Base-by-base conservation (phyloP, 2,797 vertebrate species). In the Propithecus perrieri region DNA sequence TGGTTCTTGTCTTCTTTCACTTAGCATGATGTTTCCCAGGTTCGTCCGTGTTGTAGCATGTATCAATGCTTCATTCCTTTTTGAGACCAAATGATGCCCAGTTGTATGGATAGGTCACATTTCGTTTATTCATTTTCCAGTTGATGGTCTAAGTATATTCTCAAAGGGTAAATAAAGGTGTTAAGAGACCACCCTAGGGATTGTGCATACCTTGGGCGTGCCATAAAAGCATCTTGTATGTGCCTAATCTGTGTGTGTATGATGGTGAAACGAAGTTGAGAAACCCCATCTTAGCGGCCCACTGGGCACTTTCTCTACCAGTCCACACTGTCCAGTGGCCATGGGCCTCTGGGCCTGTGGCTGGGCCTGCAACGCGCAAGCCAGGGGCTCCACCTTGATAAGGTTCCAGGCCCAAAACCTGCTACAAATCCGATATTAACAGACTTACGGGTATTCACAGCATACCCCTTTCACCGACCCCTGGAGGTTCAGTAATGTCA, bases 161-260 rank as follows among this genome's bases (percentile, higher is more conserved):
- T 63, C 7, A 7, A 53, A n/a, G 10, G 1, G 26, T 35, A 59
- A 89, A 75, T 12, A 55, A n/a, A 76, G n/a, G 28, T 24, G 11
- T 61, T 24, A 80, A 43, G 30, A 61, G 65, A 33, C 24, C 24
- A 12, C 33, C 10, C 8, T 9, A 26, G 57, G 46, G 24, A n/a
- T 0, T 12, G 38, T 1, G 46, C 12, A 5, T 11, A 75, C 7
- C 14, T 38, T 0, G 0, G 38, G 7, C 74, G 26, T 13, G 18
- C 28, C 50, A 33, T 5, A 41, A 15, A n/a, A 43, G 4, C 5
- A 53, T 75, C 74, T 63, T 0, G 0, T 26, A 15, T 33, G 15
- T 2, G 0, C 38, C 67, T 20, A 7, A n/a, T n/a, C 75, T 17
- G 26, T 76, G 48, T 46, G 57, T 26, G 15, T 28, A 12, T 38